phyloP scores from a whole-genome alignment of 2,888 invertebrate species.

The Tachina fera region DNA sequence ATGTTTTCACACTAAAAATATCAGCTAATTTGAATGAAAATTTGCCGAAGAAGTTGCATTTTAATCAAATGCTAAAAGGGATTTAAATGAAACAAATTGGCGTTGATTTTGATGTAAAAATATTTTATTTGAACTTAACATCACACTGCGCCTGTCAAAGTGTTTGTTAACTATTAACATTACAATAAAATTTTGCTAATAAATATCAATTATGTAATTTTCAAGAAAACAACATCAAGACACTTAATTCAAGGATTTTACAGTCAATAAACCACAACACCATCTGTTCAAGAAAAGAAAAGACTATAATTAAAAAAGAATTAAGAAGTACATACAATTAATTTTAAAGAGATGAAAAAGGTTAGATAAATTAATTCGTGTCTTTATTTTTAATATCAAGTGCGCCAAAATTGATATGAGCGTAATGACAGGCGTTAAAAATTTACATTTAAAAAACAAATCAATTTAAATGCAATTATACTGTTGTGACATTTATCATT shows the following conservation, averaged over 20 bases:
- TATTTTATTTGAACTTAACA: no score
- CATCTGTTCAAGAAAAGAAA: constrained; percentile 11
- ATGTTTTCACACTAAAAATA: no score
- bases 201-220: constrained; percentile 54
- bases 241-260: constrained; percentile 46
- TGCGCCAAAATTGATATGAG: constrained; percentile 7
- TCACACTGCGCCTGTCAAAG: neutral
- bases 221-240: constrained; percentile 14
- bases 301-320: constrained; percentile 47
- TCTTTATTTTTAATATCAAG: neutral
- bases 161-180: constrained; percentile 30
- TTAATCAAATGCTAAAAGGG: neutral
- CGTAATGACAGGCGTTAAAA: neutral
- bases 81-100: no score
- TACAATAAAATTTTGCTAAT: constrained; percentile 53
- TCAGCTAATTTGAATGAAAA: neutral
- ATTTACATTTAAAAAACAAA: neutral
- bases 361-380: constrained; percentile 3
- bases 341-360: constrained; percentile 28
- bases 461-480: neutral
- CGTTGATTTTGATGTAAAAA: no score
- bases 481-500: neutral
- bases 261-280: constrained; percentile 7
- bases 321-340: constrained; percentile 25
- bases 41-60: neutral